phyloP scores from a whole-genome alignment of 1,140 invertebrate genomes.

The Zaprionus africanus region DNA sequence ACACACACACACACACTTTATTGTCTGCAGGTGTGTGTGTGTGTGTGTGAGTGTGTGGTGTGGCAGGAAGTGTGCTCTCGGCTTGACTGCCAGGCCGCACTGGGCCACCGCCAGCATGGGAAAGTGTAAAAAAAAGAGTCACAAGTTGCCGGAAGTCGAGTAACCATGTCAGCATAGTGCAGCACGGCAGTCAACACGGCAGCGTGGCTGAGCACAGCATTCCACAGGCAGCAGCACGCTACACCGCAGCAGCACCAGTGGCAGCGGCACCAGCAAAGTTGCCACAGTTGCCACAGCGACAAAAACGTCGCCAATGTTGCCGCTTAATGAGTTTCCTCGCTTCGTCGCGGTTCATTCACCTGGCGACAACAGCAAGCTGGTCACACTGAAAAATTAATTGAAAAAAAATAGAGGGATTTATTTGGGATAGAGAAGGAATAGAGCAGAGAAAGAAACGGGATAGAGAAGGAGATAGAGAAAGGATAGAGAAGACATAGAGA shows the following conservation, averaged over 20 bases:
- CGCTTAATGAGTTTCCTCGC: conserved; percentile 3
- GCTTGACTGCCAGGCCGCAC: conserved; percentile 19
- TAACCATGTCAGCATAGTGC: conserved; percentile 42
- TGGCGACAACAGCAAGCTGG: not conserved
- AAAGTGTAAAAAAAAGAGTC: conserved; percentile 55
- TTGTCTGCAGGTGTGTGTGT: conserved; percentile 8
- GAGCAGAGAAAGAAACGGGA: no score
- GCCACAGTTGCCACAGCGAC: conserved; percentile 1
- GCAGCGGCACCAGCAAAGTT: not conserved
- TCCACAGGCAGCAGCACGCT: not conserved
- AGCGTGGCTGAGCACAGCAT: not conserved
- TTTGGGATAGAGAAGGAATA: no score
- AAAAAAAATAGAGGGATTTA: not conserved
- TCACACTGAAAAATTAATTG: not conserved
- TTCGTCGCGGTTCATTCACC: not conserved
- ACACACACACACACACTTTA: conserved; percentile 22
- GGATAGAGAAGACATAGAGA: no score
- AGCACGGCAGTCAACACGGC: not conserved
- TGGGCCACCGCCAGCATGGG: conserved; percentile 24
- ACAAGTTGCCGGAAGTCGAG: conserved; percentile 56
- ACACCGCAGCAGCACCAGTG: not conserved
- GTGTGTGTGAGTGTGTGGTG: conserved; percentile 36
- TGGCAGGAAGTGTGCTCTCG: conserved; percentile 60
- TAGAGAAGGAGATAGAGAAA: no score
- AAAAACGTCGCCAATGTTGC: conserved; percentile 3